phyloP scores from a whole-genome alignment of 2,113 vertebrate species.

The Chloroceryle aenea region DNA sequence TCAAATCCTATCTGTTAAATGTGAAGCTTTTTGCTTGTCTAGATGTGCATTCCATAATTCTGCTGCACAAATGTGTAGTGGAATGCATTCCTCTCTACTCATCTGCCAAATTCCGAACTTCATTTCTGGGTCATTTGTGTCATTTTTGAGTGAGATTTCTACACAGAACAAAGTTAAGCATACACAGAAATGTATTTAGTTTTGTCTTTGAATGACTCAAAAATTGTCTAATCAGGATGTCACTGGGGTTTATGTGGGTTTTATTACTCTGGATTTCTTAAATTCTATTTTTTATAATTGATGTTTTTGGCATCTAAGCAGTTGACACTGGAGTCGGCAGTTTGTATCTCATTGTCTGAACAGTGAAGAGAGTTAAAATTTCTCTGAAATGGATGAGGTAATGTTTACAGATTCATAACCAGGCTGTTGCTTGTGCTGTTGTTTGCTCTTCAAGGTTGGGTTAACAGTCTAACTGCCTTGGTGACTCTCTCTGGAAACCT shows the following conservation, averaged over 20 bases:
- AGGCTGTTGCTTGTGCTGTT: not conserved
- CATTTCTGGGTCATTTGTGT: rapidly evolving
- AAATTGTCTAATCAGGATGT: not conserved
- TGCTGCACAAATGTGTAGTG: not conserved
- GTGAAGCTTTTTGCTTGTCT: not conserved
- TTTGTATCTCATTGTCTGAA: not conserved
- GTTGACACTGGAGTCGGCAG: not conserved
- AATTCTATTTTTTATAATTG: not conserved
- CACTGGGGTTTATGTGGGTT: not conserved
- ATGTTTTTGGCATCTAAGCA: not conserved
- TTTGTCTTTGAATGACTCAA: not conserved
- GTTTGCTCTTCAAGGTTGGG: constrained; percentile 51
- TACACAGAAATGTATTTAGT: not conserved
- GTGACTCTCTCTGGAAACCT: constrained; percentile 29
- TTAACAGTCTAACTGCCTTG: constrained; percentile 33
- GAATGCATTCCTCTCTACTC: not conserved
- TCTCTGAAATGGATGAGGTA: not conserved
- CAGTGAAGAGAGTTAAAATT: not conserved
- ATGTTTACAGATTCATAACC: not conserved
- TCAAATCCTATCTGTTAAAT: rapidly evolving
- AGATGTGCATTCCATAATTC: rapidly evolving
- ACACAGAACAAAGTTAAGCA: not conserved
- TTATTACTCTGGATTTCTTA: not conserved
- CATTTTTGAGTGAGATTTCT: not conserved
- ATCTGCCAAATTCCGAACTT: not conserved